Percentiles rank a stretch among this genome's conserved stretches.
These are phyloP conservation scores for Lasius fuliginosus DNA, from an alignment of 2,888 invertebrate species.

Conservation along the genomic window DNA sequence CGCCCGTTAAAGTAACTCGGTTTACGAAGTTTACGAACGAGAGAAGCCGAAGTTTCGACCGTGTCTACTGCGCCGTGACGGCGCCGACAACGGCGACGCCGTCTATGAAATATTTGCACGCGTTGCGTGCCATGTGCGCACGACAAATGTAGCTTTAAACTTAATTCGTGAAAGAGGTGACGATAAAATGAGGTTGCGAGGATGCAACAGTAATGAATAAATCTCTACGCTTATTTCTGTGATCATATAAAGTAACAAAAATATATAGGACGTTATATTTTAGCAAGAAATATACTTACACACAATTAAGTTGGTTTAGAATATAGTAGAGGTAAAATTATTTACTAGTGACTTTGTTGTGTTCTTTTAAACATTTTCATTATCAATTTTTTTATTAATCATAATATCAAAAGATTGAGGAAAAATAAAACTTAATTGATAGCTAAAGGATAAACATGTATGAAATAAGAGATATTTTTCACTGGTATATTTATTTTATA, in stretches of 20 bases:
- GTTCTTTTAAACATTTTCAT: not conserved
- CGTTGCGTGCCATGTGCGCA: conserved; percentile 53
- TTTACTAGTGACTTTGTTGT: not conserved
- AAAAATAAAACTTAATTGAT: conserved; percentile 19
- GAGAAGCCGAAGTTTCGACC: conserved; percentile 68
- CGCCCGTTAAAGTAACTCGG: conserved; percentile 79
- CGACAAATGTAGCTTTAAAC: conserved; percentile 50
- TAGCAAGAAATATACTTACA: not conserved
- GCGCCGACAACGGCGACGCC: conserved; percentile 6
- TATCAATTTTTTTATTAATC: not conserved
- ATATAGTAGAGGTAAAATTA: not conserved
- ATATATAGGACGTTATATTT: not conserved
- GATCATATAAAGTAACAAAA: not conserved
- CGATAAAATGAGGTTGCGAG: conserved; percentile 29
- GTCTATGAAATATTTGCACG: conserved; percentile 59
- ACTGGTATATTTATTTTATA: not conserved
- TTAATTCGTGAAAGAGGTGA: conserved; percentile 59
- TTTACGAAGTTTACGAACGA: conserved; percentile 76
- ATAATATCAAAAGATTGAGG: not conserved
- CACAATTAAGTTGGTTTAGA: not conserved
- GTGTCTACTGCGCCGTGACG: conserved; percentile 59
- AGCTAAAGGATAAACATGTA: not conserved
- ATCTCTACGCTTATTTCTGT: not conserved
- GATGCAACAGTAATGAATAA: conserved; percentile 41
- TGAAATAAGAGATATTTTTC: not conserved